Base-by-base conservation (phyloP, 2,797 vertebrate species). In the Bufotes viridis region DNA sequence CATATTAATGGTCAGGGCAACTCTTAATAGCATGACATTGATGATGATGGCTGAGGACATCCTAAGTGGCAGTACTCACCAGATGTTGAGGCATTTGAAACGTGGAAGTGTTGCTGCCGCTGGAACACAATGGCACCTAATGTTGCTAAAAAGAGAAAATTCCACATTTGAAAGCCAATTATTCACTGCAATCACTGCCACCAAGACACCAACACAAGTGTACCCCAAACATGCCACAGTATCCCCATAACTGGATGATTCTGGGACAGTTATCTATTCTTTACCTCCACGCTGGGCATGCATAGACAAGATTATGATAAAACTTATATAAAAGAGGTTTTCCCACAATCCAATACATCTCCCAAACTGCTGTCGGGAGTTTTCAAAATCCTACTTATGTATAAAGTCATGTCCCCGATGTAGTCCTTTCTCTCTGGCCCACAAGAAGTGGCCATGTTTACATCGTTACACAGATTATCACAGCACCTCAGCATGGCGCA, bases 111-210 rank as follows among this genome's bases (percentile, higher is more conserved):
- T 57, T 89, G 88, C 18, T 89, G 88, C 12, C 88, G 74, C 74
- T 89, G 88, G 80, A 87, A 89, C 85, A 87, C 88, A 89, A 89
- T 87, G 84, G 88, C 88, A 70, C 84, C 85, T 89, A 89, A 75
- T 72, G 88, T 78, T 26, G 88, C 88, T 89, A 89, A 89, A 89
- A 89, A 87, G 85, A 89, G 42, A 89, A 89, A 87, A 89, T 78
- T 61, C 81, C 88, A 89, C n/a, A 89, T 89, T 89, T 87, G 58
- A 89, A 85, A 89, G 58, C 67, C 63, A 86, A 20, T 55, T 82
- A 55, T 87, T 89, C 34, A 87, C 12, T 82, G 76, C 82, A 88
- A 51, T 49, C 26, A 69, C 13, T 87, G 61, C 72, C 53, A 87
- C 42, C 42, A 75, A 69, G n/a, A 57, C 34, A 69, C 87, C 63